A percentile compares a stretch with the other conserved stretches of the same genome.
phyloP scores from a whole-genome alignment of 2,888 invertebrate species.

The Zhengitettix transpicula region DNA sequence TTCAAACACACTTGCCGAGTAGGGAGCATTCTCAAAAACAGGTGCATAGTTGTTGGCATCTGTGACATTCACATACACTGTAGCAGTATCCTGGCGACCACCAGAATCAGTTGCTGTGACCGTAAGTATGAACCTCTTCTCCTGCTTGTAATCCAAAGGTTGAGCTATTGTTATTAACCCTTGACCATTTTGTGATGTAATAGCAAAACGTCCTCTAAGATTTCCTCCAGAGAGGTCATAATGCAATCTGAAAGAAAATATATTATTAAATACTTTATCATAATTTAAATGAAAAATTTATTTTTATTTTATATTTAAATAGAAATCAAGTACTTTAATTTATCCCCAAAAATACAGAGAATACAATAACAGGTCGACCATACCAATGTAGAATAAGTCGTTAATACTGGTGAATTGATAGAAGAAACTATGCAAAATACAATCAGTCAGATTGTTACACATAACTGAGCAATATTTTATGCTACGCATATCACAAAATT shows the following conservation, averaged over 20 bases:
- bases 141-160: conserved; percentile 77
- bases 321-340: too few relatives aligned
- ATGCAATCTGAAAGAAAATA: conserved; percentile 35
- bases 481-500: too few relatives aligned
- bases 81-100: conserved; percentile 71
- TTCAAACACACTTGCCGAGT: conserved; percentile 76
- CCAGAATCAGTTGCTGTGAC: conserved; percentile 81
- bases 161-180: conserved; percentile 79
- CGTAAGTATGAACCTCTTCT: conserved; percentile 70
- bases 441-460: too few relatives aligned
- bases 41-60: conserved; percentile 92
- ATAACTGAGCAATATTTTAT: too few relatives aligned
- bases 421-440: too few relatives aligned
- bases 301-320: too few relatives aligned
- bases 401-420: too few relatives aligned
- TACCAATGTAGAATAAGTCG: too few relatives aligned
- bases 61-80: conserved; percentile 80
- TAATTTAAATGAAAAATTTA: neutral
- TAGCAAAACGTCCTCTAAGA: conserved; percentile 69
- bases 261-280: neutral
- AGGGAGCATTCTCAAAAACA: conserved; percentile 84
- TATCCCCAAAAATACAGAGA: too few relatives aligned
- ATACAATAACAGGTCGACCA: too few relatives aligned
- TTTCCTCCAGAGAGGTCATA: conserved; percentile 77
- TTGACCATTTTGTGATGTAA: conserved; percentile 76